Base-by-base conservation (phyloP, 64 coral and sea anemone species). In the Porites lutea region DNA sequence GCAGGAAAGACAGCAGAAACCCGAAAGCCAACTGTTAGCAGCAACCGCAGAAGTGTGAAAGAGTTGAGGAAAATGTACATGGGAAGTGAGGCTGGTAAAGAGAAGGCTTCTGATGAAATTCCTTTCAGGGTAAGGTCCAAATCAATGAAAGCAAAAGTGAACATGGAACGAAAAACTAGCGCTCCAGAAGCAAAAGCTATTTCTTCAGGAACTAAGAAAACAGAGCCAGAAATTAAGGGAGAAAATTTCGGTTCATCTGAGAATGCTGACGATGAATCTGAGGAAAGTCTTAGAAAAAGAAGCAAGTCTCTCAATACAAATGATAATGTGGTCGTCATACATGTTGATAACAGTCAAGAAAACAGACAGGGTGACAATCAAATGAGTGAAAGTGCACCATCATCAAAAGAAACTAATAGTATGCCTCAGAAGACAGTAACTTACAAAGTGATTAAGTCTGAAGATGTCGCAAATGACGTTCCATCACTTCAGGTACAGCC, bases 11-110 rank as follows among this genome's bases (percentile, higher is more conserved):
- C 81, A 14, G 45, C 62, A 49, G 81, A 84, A n/a, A 13, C 22
- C 3, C 19, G 47, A 16, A 84, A 51, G 64, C 63, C 62, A 52
- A 51, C 14, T 48, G 0, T 84, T 67, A 43, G 81, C 13, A 64
- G 47, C 0, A 84, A 46, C 47, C 81, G 81, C 5, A 66, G 62
- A 22, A 84, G 81, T 69, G 81, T 84, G 2, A 84, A 84, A 13
- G 81, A 84, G 63, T 68, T 84, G 16, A 52, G 81, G 23, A 84
- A 68, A 52, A 84, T 84, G 81, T 84, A 84, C 63, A 84, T 84
- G 81, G 81, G 46, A 23, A 22, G 19, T 69, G 63, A n/a, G n/a
- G 48, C 18, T 21, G 15, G 47, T 69, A 63, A 68, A 47, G 44
- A 46, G 6, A 84, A 84, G 51, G 61, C 13, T 68, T 65, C 64